Evolutionary conservation across 1,140 invertebrate genomes (phyloP), one percentile per base, ranked within the genome.

Genomic region (Brachionus angularis): DNA sequence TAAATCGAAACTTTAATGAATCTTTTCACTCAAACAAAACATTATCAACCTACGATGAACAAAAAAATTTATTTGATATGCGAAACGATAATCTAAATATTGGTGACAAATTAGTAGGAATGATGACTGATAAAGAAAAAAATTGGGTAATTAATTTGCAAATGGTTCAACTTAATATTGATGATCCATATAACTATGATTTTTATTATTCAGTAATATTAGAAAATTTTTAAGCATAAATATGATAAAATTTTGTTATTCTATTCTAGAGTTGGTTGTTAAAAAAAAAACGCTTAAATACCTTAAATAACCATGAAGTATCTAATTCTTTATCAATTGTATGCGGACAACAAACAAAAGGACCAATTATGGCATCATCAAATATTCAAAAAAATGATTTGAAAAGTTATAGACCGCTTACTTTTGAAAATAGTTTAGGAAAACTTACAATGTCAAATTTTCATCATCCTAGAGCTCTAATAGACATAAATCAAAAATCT

Each of bases 71-170:
- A 42, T 10, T 10, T 10, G 10, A 42, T 10, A 10, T 10, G 39
- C 39, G 16, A 16, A 10, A 42, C 10, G 42, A 67, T 67, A 31
- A 49, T 2, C 29, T 47, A 29, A 46, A n/a, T 12, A n/a, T 33
- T 12, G 62, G 62, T 27, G 91, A 93, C 79, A 89, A 91, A 75
- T 93, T 92, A 78, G 87, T 88, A 5, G 91, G 91, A 23, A 81
- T 95, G 2, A 96, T 96, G 92, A 91, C 89, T 39, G 85, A 86
- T 72, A 85, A 87, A 42, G 92, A 96, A 76, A 95, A 94, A 77
- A 90, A 93, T 72, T 93, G 91, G 91, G 83, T 96, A 1, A 87
- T 91, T 50, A 92, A 92, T 77, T 94, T 96, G 76, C 92, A 95
- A 79, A 82, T 93, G 74, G 79, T 93, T 70, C 91, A 94, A 78